Evolutionary conservation across 2,113 vertebrate species (phyloP), one percentile per base, ranked within the genome.

Genomic region (Ophthalmotilapia sp.): DNA sequence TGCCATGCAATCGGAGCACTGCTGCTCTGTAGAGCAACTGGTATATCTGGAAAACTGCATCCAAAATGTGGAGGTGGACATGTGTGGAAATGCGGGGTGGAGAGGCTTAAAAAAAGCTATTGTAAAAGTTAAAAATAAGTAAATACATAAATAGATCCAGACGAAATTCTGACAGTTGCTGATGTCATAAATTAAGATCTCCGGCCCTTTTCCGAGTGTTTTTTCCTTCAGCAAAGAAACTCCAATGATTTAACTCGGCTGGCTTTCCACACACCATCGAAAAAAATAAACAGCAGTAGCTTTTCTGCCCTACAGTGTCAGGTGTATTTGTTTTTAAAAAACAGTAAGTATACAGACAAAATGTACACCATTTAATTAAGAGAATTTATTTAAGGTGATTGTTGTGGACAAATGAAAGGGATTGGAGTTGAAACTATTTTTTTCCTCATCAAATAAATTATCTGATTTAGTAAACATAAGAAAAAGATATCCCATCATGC

Each of bases 21-120:
- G 86, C 56, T 83, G 9, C 80, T 81, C n/a, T 65, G 79, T 80
- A 45, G 68, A 90, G 83, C 89, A 45, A 79, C 75, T 88, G 89
- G 95, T 94, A 93, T 73, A 88, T 91, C 94, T 87, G 88, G 84
- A 88, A 92, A 87, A 93, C 33, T 93, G 92, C 54, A 83, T 84
- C 62, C 81, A 54, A 91, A 85, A 87, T 86, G 23, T 49, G 70
- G 54, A 53, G 36, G 12, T 70, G 62, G 12, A 31, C 26, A 12
- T 29, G 33, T 13, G n/a, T 49, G 42, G 36, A 89, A 47, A 47
- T 3, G 21, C 13, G 4, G 7, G 23, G 11, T n/a, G 11, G 26
- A 17, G 8, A 65, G 58, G 6, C 73, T 42, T 40, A n/a, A 75
- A 75, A 26, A 47, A 79, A 81, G 3, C 21, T 85, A 12, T 21